phyloP scores from a whole-genome alignment of 1,140 invertebrate genomes.

The Teleogryllus occipitalis region DNA sequence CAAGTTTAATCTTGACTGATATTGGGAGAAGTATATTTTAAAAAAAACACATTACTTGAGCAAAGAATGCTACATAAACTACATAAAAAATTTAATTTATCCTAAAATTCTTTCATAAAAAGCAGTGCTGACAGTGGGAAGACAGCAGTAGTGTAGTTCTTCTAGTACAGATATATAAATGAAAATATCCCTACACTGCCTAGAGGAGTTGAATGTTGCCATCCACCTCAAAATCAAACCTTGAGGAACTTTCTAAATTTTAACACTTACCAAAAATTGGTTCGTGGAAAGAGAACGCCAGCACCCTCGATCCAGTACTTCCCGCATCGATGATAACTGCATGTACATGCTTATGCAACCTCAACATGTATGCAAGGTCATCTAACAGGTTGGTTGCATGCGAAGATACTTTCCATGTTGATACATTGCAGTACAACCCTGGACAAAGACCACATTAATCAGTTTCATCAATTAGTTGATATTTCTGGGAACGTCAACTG shows the following conservation, averaged over 20 bases:
- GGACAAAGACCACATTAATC: not conserved
- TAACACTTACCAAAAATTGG: constrained; percentile 47
- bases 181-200: not conserved
- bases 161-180: not conserved
- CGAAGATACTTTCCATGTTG: constrained; percentile 13
- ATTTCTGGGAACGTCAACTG: no score
- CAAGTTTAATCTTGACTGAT: no score
- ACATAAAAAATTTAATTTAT: no score
- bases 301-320: constrained; percentile 84
- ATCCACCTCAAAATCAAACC: constrained; percentile 15
- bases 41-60: no score
- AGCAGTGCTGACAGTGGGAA: no score
- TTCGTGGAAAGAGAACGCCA: constrained; percentile 82
- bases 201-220: not conserved
- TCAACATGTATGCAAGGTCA: constrained; percentile 53
- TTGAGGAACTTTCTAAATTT: not conserved
- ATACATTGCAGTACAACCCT: constrained; percentile 12
- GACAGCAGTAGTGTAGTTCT: no score
- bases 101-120: no score
- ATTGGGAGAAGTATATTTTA: no score
- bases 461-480: not conserved
- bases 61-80: no score
- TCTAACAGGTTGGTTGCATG: constrained; percentile 38
- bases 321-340: constrained; percentile 95
- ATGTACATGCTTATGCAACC: constrained; percentile 65